Evolutionary conservation across 2,113 vertebrate genomes (phyloP), one percentile per base, ranked within the genome.

Genomic region (Pristiophorus japonicus): DNA sequence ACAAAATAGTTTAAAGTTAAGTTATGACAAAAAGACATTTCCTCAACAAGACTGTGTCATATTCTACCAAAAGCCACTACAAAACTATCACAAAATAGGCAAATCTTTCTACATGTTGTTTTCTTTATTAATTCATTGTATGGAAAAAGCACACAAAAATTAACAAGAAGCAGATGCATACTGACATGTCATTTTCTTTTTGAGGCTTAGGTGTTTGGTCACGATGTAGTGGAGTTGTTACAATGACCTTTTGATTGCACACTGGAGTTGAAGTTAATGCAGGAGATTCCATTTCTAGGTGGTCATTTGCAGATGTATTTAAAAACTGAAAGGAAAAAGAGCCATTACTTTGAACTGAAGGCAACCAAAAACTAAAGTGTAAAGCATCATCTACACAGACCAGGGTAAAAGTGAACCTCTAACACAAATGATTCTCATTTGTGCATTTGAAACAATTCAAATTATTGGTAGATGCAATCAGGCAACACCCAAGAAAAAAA

Each of bases 131-230:
- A n/a, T 30, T 90, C 34, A 90, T 34, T 63, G 0, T 51, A 73
- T 22, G 20, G 65, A 63, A 62, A 59, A 87, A 95, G 59, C 34
- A 81, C 63, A 59, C 42, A 81, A 95, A 95, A 55, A 27, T 63
- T 30, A 81, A 84, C 16, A 45, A 34, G 24, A 27, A 95, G 34
- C 87, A 90, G 27, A 95, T 73, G 45, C 55, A 63, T 95, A 97
- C 99, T 98, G 97, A 99, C 99, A 98, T 96, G 3, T 98, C 97
- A 95, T 98, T 99, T 97, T 99, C 98, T 96, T 99, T 99, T 96
- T 99, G 98, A 65, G 97, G 96, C 96, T 98, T 98, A 96, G 98
- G 96, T 62, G 97, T 94, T 96, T 98, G 98, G 95, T 98, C 98
- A 95, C 98, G 97, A 95, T 98, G 98, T 96, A 98, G 97, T 0